phyloP scores from a whole-genome alignment of 2,113 vertebrate species.

The Dicrurus megarhynchus region DNA sequence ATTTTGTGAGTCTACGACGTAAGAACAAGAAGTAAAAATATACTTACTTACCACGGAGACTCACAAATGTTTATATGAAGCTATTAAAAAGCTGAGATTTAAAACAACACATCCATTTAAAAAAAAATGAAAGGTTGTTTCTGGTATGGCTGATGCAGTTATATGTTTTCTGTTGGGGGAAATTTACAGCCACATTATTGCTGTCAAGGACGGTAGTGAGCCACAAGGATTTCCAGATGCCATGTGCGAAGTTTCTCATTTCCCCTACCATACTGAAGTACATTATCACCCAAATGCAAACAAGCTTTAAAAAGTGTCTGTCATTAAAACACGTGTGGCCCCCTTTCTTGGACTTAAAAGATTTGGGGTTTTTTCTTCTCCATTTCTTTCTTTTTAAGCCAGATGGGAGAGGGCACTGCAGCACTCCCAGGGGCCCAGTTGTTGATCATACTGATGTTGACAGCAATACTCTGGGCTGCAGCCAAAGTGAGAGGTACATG shows the following conservation, averaged over 20 bases:
- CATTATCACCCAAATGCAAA: slow-evolving; percentile 58
- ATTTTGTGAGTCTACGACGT: background rate
- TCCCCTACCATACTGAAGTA: slow-evolving; percentile 49
- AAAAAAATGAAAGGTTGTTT: slow-evolving; percentile 41
- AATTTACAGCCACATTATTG: slow-evolving; percentile 61
- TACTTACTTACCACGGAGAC: slow-evolving; percentile 43
- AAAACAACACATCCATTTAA: slow-evolving; percentile 53
- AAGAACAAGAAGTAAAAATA: slow-evolving; percentile 36
- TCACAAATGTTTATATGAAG: slow-evolving; percentile 55
- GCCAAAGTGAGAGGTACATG: background rate
- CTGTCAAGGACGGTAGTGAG: slow-evolving; percentile 53
- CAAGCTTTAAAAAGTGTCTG: slow-evolving; percentile 51
- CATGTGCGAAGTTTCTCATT: slow-evolving; percentile 66
- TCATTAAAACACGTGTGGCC: slow-evolving; percentile 48
- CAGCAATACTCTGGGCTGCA: background rate
- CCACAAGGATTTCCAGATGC: slow-evolving; percentile 68
- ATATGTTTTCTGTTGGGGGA: slow-evolving; percentile 47
- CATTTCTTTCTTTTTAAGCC: background rate
- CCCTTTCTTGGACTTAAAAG: background rate
- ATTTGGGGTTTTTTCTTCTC: background rate
- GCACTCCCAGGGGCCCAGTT: background rate
- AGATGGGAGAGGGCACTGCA: background rate
- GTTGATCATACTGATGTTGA: background rate
- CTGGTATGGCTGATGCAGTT: slow-evolving; percentile 27
- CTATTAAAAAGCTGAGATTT: slow-evolving; percentile 45